Percentiles rank a stretch among this genome's conserved stretches.
Evolutionary conservation across 2,113 vertebrate genomes (phyloP).

Genomic region (Pteronura brasiliensis): DNA sequence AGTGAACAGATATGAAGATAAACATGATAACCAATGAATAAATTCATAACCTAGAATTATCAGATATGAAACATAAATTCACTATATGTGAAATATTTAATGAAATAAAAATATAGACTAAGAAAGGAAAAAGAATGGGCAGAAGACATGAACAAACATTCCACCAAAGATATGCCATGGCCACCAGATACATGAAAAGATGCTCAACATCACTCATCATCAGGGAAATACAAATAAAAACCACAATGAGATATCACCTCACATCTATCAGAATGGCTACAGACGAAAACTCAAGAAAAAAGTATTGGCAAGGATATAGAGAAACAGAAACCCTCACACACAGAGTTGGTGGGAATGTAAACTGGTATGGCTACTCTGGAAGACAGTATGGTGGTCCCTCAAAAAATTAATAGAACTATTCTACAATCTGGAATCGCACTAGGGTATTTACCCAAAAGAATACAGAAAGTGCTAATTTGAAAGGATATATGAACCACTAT

Average conservation of each 20-base stretch:
- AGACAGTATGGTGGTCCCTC: background rate
- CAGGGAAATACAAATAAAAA: background rate
- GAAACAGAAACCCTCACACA: background rate
- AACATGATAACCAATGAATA: background rate
- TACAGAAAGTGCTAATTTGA: background rate
- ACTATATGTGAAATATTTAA: background rate
- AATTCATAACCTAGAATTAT: background rate
- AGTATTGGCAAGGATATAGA: background rate
- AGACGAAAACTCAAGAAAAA: background rate
- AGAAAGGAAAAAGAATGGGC: background rate
- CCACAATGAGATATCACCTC: background rate
- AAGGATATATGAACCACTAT: background rate
- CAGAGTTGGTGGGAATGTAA: background rate
- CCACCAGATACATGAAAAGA: background rate
- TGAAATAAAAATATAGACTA: background rate
- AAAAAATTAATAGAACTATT: background rate
- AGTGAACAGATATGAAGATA: background rate
- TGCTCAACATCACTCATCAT: background rate
- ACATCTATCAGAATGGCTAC: background rate
- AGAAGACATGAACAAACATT: background rate
- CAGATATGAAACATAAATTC: background rate
- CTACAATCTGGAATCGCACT: background rate
- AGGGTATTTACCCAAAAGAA: background rate
- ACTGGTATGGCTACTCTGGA: background rate
- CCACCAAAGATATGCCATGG: background rate